Evolutionary conservation across 2,797 vertebrate species (phyloP).

Genomic region (Sternotherus odoratus): DNA sequence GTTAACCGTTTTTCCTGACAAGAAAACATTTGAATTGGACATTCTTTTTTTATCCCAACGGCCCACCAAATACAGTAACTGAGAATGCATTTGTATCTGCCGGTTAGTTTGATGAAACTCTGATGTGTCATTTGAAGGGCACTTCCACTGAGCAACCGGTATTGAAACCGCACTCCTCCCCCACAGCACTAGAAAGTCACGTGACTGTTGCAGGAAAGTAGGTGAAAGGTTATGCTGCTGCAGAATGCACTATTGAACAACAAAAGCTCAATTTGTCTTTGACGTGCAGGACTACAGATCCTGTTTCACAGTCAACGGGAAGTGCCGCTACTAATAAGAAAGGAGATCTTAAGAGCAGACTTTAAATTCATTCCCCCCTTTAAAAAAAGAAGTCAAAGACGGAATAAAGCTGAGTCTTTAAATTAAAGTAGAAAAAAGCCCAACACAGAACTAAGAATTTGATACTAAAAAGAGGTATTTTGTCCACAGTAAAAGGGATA

Average conservation of each 20-base stretch:
- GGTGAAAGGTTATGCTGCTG: conserved; percentile 79
- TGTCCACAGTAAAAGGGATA: background rate
- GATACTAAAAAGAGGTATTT: background rate
- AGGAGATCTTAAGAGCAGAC: background rate
- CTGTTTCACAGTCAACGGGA: conserved; percentile 28
- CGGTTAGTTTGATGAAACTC: background rate
- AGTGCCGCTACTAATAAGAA: background rate
- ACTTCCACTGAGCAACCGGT: background rate
- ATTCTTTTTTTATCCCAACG: background rate
- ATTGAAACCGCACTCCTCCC: conserved; percentile 47
- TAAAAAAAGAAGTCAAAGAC: background rate
- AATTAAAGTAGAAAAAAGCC: accelerated
- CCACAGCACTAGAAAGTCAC: conserved; percentile 48
- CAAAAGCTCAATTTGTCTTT: conserved; percentile 3
- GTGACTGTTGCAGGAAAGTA: conserved; percentile 77
- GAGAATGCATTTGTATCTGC: background rate
- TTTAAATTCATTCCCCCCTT: background rate
- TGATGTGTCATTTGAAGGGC: background rate
- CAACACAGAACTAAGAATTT: background rate
- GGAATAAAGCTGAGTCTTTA: background rate
- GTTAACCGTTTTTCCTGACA: background rate
- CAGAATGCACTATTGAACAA: conserved; percentile 39
- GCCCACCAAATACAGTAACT: background rate
- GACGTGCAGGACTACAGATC: conserved; percentile 40
- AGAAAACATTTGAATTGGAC: background rate